Evolutionary conservation across 2,888 invertebrate species (phyloP).

Genomic region (Neoascia interrupta): DNA sequence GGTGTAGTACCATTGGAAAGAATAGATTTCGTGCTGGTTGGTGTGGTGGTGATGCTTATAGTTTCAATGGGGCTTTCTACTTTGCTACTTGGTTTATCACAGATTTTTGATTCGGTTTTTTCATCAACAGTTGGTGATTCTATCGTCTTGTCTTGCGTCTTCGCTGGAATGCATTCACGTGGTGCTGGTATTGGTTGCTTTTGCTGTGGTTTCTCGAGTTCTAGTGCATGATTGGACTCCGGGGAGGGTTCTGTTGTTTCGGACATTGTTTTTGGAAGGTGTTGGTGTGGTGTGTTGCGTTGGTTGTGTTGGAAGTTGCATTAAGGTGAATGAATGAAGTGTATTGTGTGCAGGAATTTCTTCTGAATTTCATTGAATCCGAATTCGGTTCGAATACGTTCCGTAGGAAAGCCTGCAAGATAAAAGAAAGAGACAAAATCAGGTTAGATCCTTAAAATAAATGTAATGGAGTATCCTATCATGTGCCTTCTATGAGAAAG

Average conservation of each 20-base stretch:
- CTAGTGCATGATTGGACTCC: conserved; percentile 57
- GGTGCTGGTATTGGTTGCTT: conserved; percentile 32
- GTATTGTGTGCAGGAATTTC: conserved; percentile 40
- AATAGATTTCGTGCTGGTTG: conserved; percentile 38
- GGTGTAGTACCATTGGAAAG: conserved; percentile 34
- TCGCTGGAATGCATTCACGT: conserved; percentile 46
- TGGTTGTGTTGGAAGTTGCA: conserved; percentile 40
- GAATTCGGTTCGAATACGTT: conserved; percentile 53
- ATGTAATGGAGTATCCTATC: conserved; percentile 24
- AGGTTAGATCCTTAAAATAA: conserved; percentile 21
- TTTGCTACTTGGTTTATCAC: conserved; percentile 45
- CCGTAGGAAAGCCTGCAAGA: conserved; percentile 52
- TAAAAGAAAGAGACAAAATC: conserved; percentile 1
- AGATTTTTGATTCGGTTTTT: conserved; percentile 40
- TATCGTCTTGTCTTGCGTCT: conserved; percentile 9
- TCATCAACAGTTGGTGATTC: conserved; percentile 18
- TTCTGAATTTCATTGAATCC: conserved; percentile 59
- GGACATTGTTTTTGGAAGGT: conserved; percentile 63
- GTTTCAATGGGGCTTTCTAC: not conserved
- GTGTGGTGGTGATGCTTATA: not conserved
- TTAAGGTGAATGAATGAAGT: conserved; percentile 53
- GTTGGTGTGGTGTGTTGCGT: conserved; percentile 24
- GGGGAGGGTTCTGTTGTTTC: conserved; percentile 61
- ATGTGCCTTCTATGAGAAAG: too few relatives aligned
- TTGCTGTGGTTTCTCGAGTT: conserved; percentile 35